Percentiles rank a stretch among this genome's conserved stretches.
Evolutionary conservation across 2,888 invertebrate species (phyloP).

Genomic region (Zelleria hepariella): DNA sequence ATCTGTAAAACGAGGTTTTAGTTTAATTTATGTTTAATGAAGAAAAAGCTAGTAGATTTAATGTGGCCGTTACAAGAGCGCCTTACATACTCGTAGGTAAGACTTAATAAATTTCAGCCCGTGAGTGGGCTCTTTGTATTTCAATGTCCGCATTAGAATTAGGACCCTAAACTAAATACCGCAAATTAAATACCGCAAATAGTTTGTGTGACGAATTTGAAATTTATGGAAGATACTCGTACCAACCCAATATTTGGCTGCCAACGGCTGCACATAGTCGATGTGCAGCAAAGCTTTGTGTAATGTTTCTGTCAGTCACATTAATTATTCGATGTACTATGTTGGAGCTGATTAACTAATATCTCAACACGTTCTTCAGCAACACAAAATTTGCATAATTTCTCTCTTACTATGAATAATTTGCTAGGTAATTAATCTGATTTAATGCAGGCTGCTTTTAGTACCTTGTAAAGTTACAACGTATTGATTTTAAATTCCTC

Average conservation of each 20-base stretch:
- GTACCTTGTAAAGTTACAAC: background rate
- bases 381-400: background rate
- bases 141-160: too few species aligned
- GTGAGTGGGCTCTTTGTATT: too few species aligned
- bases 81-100: too few species aligned
- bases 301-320: too few species aligned
- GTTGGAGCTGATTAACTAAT: background rate
- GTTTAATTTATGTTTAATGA: slow-evolving; percentile 2
- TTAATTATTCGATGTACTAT: background rate
- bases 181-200: too few species aligned
- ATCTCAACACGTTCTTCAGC: background rate
- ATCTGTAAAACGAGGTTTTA: slow-evolving; percentile 7
- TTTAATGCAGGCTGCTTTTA: background rate
- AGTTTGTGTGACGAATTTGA: too few species aligned
- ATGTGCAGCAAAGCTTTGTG: too few species aligned
- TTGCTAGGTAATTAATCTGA: background rate
- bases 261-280: too few species aligned
- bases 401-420: background rate
- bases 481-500: background rate
- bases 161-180: too few species aligned
- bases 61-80: background rate
- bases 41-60: background rate
- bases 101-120: too few species aligned
- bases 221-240: too few species aligned
- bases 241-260: too few species aligned